Percentiles rank a stretch among this genome's conserved stretches.
Evolutionary conservation across 2,113 vertebrate genomes (phyloP).

Genomic region (Cyphomyrus plagiostoma): DNA sequence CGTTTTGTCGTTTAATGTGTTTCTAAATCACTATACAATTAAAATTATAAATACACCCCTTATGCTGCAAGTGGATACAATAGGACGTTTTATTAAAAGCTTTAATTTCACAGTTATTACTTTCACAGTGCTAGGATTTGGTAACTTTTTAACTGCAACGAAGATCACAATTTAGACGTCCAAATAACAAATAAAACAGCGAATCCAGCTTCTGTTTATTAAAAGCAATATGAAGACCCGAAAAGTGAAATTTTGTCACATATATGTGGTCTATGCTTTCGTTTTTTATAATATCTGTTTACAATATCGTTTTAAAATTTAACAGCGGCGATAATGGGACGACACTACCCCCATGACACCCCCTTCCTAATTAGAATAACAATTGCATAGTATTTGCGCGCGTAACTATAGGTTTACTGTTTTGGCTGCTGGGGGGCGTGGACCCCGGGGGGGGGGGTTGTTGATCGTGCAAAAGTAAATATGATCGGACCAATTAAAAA

Average conservation of each 20-base stretch:
- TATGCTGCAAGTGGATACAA: not conserved
- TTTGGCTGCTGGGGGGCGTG: slow-evolving; percentile 1
- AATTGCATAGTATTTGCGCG: not conserved
- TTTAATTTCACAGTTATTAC: not conserved
- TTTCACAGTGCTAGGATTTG: not conserved
- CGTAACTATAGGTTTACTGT: not conserved
- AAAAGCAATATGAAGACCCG: not conserved
- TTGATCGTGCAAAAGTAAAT: not conserved
- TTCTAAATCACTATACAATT: not conserved
- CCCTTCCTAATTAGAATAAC: not conserved
- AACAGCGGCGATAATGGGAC: not conserved
- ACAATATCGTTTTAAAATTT: not conserved
- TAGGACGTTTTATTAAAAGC: not conserved
- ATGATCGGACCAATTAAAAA: not conserved
- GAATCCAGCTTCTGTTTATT: not conserved
- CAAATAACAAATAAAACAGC: not conserved
- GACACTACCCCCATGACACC: not conserved
- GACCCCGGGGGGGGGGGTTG: not conserved
- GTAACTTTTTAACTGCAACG: not conserved
- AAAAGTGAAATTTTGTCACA: not conserved
- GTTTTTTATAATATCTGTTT: not conserved
- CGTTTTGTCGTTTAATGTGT: not conserved
- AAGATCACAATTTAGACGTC: not conserved
- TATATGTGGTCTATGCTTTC: not conserved
- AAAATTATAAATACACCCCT: not conserved